Base-by-base conservation (phyloP, 2,113 vertebrate species). In the Verasper variegatus region DNA sequence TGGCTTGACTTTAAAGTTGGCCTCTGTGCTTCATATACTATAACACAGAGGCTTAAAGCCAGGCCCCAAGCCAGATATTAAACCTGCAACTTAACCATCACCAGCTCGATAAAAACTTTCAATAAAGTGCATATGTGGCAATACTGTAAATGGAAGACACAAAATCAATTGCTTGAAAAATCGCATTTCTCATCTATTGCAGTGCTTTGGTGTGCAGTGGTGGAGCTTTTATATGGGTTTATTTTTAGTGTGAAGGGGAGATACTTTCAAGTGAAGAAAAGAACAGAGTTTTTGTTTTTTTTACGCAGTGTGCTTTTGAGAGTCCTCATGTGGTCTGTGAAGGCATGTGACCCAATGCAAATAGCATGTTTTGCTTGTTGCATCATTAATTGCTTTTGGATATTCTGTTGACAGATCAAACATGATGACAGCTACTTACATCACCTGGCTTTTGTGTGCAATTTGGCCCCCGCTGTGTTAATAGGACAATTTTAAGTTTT, bases 371-470 rank as follows among this genome's bases (percentile, higher is more conserved):
- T 72, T 74, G 55, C 23, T 82, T 72, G 54, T 75, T 74, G n/a
- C 64, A 64, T 51, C 47, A 64, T 83, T 77, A 40, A 72, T 77
- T 37, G 83, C 76, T 81, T 64, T 64, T 67, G 73, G 60, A 76
- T 76, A 31, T 80, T 79, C 45, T 68, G 18, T 51, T 51, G 18
- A 17, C 20, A 17, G 49, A 18, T 75, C 17, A 64, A 58, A 72
- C n/a, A 66, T 67, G 10, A 87, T 89, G 89, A 84, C 85, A 81
- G 80, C 20, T 5, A 18, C 71, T 91, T 88, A 79, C 86, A 89
- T 92, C 87, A 87, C 76, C 76, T 88, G 79, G 57, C 59, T 82
- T 89, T 84, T 91, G 66, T 89, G 37, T 82, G 72, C 56, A 80
- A 47, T 80, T 63, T 81, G 68, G 52, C 73, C 72, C 74, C 69